phyloP scores from a whole-genome alignment of 2,113 vertebrate genomes.

The Gnathonemus echidnorhynchus region DNA sequence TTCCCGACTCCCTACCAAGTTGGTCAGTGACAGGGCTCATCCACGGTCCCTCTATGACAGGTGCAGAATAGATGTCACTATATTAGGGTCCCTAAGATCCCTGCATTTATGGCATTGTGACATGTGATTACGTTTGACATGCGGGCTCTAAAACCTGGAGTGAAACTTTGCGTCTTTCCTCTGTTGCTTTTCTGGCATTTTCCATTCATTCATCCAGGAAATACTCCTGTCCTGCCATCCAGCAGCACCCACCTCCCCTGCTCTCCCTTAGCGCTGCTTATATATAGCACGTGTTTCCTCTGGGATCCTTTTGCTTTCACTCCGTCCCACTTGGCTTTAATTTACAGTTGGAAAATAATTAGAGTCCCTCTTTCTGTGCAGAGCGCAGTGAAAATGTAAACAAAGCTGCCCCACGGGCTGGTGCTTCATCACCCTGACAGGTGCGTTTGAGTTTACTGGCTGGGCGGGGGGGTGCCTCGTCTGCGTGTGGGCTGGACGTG shows the following conservation, averaged over 20 bases:
- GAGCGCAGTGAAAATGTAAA: slow-evolving; percentile 99
- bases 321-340: slow-evolving; percentile 93
- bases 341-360: slow-evolving; percentile 99
- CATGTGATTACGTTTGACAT: slow-evolving; percentile 31
- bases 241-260: slow-evolving; percentile 22
- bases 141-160: background rate
- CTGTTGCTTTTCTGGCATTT: background rate
- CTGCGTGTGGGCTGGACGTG: slow-evolving; percentile 73
- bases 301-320: slow-evolving; percentile 60
- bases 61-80: slow-evolving; percentile 53
- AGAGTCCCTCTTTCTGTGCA: slow-evolving; percentile 96
- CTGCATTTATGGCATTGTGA: slow-evolving; percentile 32
- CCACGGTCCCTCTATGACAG: slow-evolving; percentile 53
- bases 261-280: slow-evolving; percentile 16
- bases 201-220: background rate
- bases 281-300: slow-evolving; percentile 27
- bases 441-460: slow-evolving; percentile 99
- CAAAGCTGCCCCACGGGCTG: slow-evolving; percentile 98
- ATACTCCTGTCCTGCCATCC: slow-evolving; percentile 24
- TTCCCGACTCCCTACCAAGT: slow-evolving; percentile 48
- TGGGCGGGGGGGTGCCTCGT: slow-evolving; percentile 94
- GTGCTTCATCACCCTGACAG: slow-evolving; percentile 99
- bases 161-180: background rate
- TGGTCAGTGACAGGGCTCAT: slow-evolving; percentile 45
- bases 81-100: slow-evolving; percentile 32